A percentile compares a stretch with the other conserved stretches of the same genome.
phyloP scores from a whole-genome alignment of 2,888 invertebrate genomes.

The Pollenia angustigena region DNA sequence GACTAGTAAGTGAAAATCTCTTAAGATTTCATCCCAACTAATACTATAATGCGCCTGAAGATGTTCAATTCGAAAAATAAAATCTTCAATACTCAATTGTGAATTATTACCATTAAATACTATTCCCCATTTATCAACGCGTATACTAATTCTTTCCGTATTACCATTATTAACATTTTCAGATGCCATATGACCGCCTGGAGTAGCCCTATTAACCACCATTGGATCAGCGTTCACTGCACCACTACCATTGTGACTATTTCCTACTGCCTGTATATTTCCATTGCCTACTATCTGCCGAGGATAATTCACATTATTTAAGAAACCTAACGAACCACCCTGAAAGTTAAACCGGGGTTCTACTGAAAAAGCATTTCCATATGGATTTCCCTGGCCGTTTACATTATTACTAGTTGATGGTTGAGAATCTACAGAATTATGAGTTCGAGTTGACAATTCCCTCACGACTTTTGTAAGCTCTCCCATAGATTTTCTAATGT shows the following conservation, averaged over 20 bases:
- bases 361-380: background rate
- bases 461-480: background rate
- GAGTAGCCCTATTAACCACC: background rate
- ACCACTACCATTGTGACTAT: background rate
- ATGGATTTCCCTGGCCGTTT: background rate
- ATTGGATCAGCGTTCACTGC: background rate
- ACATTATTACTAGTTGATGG: background rate
- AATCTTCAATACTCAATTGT: background rate
- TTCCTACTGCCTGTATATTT: background rate
- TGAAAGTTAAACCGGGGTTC: background rate
- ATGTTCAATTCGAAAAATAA: background rate
- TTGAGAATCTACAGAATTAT: background rate
- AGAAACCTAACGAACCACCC: background rate
- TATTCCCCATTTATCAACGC: constrained; percentile 1
- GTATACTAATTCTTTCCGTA: background rate
- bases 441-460: background rate
- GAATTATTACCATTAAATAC: background rate
- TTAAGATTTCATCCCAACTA: constrained; percentile 4
- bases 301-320: no score
- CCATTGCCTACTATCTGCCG: background rate
- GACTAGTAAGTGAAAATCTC: constrained; percentile 25
- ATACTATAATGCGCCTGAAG: constrained; percentile 9
- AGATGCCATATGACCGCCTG: background rate
- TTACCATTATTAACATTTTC: background rate
- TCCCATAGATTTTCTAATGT: background rate